Evolutionary conservation across 1,140 invertebrate genomes (phyloP), one percentile per base, ranked within the genome.

Genomic region (Drosophila persimilis): DNA sequence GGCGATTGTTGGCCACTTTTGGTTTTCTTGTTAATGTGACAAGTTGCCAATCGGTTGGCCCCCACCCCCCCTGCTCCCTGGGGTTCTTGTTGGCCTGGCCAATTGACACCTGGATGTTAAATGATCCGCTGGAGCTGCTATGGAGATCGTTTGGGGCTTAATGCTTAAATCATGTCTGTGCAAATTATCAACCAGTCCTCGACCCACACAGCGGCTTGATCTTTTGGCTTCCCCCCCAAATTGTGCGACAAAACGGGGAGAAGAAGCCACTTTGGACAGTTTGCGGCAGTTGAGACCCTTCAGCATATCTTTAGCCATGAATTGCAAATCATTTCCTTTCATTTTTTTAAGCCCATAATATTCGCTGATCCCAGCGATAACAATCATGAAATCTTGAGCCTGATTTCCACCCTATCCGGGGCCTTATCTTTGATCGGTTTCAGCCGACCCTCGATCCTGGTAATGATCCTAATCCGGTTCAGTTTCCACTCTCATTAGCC

Each of bases 91-190:
- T 80, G 69, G 46, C 61, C 69, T 52, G 70, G 70, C 74, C 74
- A 86, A 86, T 85, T 86, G 83, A 80, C 83, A 86, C 83, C 81
- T 88, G 62, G 60, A 67, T 78, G 81, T 74, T 85, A 85, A 39
- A 86, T 81, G 78, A 77, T 29, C 47, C 41, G 48, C 17, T 60
- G 62, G 41, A 48, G 50, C 47, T 46, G 24, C 31, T 26, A 26
- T 26, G 24, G 39, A 48, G 62, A 67, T 64, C 55, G 47, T 53
- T 54, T 51, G 35, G 22, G 39, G 39, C 77, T 80, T 84, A 77
- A 77, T 80, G 67, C 76, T 73, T 66, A 77, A 77, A 69, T 69
- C 61, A 64, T 86, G 81, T 66, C 60, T 54, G 67, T 41, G 47
- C 60, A 78, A 74, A 75, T 61, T 73, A 44, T 57, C 48, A 47